These are phyloP conservation scores for Ambastaia sidthimunki DNA, from an alignment of 2,797 vertebrate species.

Conservation along the genomic window DNA sequence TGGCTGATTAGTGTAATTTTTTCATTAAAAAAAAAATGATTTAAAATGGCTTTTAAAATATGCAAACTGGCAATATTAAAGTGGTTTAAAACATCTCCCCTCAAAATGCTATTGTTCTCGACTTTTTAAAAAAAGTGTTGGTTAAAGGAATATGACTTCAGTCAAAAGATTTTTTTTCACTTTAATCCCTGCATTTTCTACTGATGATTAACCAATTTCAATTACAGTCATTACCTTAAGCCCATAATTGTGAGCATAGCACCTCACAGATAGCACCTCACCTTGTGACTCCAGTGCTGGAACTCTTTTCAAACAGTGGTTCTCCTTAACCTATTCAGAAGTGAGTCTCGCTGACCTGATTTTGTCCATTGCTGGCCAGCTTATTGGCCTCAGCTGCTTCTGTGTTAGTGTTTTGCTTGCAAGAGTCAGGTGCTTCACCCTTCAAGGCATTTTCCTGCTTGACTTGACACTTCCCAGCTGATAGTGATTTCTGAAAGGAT, in stretches of 20 bases:
- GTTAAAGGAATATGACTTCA: too few species aligned
- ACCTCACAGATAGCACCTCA: conserved; percentile 22
- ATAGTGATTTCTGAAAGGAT: conserved; percentile 96
- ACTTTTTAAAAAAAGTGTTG: too few species aligned
- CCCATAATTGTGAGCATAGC: conserved; percentile 64
- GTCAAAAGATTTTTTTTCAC: too few species aligned
- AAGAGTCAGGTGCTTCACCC: conserved; percentile 78
- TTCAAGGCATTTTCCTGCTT: conserved; percentile 87
- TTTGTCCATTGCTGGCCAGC: conserved; percentile 82
- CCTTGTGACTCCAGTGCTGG: neutral
- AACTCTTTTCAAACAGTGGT: conserved; percentile 8
- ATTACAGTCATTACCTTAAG: neutral
- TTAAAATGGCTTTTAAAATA: too few species aligned
- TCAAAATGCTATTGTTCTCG: too few species aligned
- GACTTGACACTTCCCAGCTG: conserved; percentile 83
- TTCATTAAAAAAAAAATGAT: too few species aligned
- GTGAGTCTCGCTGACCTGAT: conserved; percentile 84
- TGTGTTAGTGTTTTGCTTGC: conserved; percentile 75
- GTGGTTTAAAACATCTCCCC: too few species aligned
- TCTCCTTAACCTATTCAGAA: conserved; percentile 67
- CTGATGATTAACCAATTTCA: too few species aligned
- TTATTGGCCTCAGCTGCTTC: conserved; percentile 70
- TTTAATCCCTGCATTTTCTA: too few species aligned
- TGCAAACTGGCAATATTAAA: too few species aligned
- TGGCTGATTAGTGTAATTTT: neutral